These are phyloP conservation scores for Cantharis lateralis DNA, from an alignment of 2,888 invertebrate species.

Conservation along the genomic window DNA sequence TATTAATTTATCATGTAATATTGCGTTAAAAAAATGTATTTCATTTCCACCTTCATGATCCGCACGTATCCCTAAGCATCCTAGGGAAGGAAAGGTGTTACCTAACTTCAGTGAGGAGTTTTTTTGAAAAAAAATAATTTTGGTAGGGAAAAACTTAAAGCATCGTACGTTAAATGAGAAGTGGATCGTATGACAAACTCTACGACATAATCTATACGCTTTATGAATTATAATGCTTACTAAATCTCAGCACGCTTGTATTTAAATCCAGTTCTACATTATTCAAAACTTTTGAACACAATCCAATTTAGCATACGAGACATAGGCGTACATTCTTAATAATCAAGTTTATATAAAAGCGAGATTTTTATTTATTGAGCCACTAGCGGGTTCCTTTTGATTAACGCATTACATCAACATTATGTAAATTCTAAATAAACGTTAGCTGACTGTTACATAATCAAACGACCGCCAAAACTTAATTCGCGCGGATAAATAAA, in stretches of 20 bases:
- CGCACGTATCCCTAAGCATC: background rate
- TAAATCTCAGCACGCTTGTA: slow-evolving; percentile 31
- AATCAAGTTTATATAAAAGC: slow-evolving; percentile 20
- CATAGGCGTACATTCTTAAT: slow-evolving; percentile 35
- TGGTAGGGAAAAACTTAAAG: background rate
- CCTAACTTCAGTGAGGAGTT: background rate
- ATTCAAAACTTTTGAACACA: slow-evolving; percentile 30
- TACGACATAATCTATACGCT: slow-evolving; percentile 27
- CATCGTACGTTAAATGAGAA: slow-evolving; percentile 9
- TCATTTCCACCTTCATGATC: too few relatives aligned
- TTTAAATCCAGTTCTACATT: slow-evolving; percentile 31
- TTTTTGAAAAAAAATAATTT: background rate
- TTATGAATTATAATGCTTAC: slow-evolving; percentile 28
- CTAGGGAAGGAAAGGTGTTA: background rate
- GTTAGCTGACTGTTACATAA: slow-evolving; percentile 10
- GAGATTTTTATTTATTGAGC: slow-evolving; percentile 27
- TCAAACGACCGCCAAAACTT: background rate
- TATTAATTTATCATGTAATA: too few relatives aligned
- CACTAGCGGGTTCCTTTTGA: slow-evolving; percentile 19
- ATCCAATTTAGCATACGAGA: slow-evolving; percentile 34
- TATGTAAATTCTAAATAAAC: slow-evolving; percentile 30
- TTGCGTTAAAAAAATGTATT: too few relatives aligned
- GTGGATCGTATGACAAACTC: slow-evolving; percentile 21
- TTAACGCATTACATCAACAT: slow-evolving; percentile 22
- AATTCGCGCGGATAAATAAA: background rate